These are phyloP conservation scores for Abscondita cerata DNA, from an alignment of 2,888 invertebrate genomes.

Conservation along the genomic window DNA sequence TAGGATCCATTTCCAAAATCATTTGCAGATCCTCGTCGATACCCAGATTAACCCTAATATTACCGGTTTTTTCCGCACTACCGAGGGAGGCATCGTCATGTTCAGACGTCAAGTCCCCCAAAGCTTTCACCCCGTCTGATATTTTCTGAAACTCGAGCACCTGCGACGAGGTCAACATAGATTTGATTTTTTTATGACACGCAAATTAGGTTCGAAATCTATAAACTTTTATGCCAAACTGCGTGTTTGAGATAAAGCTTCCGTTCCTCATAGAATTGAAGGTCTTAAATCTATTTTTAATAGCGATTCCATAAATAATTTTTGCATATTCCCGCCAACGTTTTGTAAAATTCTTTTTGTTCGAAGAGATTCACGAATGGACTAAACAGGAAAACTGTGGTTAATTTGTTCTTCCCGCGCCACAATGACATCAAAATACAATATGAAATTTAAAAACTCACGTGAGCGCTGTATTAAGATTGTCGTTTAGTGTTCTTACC, in stretches of 20 bases:
- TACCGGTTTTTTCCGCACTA: conserved; percentile 25
- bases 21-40: conserved; percentile 67
- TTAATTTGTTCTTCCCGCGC: conserved; percentile 29
- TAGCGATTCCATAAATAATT: conserved; percentile 40
- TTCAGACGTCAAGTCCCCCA: conserved; percentile 11
- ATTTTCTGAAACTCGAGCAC: conserved; percentile 32
- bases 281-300: conserved; percentile 43
- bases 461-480: conserved; percentile 32
- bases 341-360: neutral
- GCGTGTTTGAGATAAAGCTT: conserved; percentile 26
- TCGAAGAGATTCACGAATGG: neutral
- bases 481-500: conserved; percentile 58
- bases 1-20: conserved; percentile 69
- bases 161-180: conserved; percentile 26
- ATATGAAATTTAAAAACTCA: conserved; percentile 39
- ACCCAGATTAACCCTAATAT: conserved; percentile 60
- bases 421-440: conserved; percentile 29
- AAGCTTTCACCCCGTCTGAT: conserved; percentile 22
- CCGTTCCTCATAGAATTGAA: conserved; percentile 39
- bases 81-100: conserved; percentile 2
- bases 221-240: conserved; percentile 32
- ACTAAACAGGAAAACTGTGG: conserved; percentile 13
- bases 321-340: conserved; percentile 21
- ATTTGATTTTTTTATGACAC: conserved; percentile 4
- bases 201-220: conserved; percentile 16